Evolutionary conservation across 2,797 vertebrate genomes (phyloP).

Genomic region (Onychomys leucogaster): DNA sequence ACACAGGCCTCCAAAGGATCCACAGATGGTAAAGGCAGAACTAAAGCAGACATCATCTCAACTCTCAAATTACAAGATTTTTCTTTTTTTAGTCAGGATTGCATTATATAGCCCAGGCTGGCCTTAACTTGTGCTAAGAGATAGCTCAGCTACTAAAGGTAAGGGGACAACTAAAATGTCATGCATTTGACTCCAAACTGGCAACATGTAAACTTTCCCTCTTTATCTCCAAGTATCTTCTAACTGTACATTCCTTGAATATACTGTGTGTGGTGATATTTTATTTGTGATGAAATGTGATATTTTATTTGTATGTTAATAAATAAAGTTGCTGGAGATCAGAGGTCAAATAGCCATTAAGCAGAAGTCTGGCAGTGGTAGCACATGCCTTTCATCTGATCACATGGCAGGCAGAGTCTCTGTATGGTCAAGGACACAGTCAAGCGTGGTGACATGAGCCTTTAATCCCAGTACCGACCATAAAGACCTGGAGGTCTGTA

Average conservation of each 20-base stretch:
- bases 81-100: not conserved
- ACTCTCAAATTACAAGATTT: not conserved
- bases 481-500: too few relatives aligned
- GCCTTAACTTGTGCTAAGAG: not conserved
- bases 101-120: too few relatives aligned
- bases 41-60: conserved; percentile 40
- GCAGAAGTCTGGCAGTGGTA: too few relatives aligned
- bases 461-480: too few relatives aligned
- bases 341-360: too few relatives aligned
- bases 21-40: conserved; percentile 36
- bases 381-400: too few relatives aligned
- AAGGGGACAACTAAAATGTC: not conserved
- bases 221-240: not conserved
- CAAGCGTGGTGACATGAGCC: too few relatives aligned
- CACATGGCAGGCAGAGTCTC: too few relatives aligned
- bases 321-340: too few relatives aligned
- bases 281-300: too few relatives aligned
- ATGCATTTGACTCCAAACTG: not conserved
- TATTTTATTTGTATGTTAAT: too few relatives aligned
- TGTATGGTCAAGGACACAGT: too few relatives aligned
- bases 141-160: not conserved
- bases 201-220: not conserved
- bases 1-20: conserved; percentile 37
- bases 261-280: not conserved
- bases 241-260: conserved; percentile 6